Evolutionary conservation across 2,113 vertebrate genomes (phyloP), one percentile per base, ranked within the genome.

Genomic region (Balaeniceps rex): DNA sequence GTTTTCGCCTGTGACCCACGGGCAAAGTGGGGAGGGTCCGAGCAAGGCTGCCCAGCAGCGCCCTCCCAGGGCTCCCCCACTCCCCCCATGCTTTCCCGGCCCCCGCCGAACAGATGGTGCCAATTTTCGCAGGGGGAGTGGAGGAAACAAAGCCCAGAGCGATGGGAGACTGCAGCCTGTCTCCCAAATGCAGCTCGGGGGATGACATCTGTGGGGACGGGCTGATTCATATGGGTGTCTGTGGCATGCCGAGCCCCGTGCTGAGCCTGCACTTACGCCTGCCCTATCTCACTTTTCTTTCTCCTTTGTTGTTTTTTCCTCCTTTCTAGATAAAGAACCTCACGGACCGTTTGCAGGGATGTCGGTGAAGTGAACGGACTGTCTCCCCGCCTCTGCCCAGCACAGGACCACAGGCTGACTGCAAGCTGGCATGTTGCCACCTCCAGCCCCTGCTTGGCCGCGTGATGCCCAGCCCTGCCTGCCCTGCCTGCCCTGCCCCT

Each of bases 281-380:
- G 65, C 65, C 88, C 36, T 44, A 4, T 40, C 87, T 96, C 83
- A 75, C 78, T 82, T 29, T 47, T 72, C 55, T 51, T 49, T 14
- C 51, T 78, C 40, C 40, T 54, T 92, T 92, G 44, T 42, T n/a
- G 38, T 64, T 64, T 63, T 42, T 64, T 26, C 36, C n/a, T 90
- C 38, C 49, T 93, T 79, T 81, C n/a, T 65, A 98, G 97, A 71
- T 96, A 95, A 80, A 69, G 95, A 52, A 84, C 64, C 89, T 75
- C 9, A 1, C 1, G 19, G 22, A 46, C 51, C 2, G 8, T 58
- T 68, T 44, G 80, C 63, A 33, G 38, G 77, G 89, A 94, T 94
- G 90, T 38, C 36, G 44, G n/a, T 97, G 94, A 96, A 84, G 75
- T 4, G 0, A 36, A 47, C 2, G 16, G 13, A 60, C 91, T 77